These are phyloP conservation scores for Plectropomus leopardus DNA, from an alignment of 2,113 vertebrate species.

Conservation along the genomic window DNA sequence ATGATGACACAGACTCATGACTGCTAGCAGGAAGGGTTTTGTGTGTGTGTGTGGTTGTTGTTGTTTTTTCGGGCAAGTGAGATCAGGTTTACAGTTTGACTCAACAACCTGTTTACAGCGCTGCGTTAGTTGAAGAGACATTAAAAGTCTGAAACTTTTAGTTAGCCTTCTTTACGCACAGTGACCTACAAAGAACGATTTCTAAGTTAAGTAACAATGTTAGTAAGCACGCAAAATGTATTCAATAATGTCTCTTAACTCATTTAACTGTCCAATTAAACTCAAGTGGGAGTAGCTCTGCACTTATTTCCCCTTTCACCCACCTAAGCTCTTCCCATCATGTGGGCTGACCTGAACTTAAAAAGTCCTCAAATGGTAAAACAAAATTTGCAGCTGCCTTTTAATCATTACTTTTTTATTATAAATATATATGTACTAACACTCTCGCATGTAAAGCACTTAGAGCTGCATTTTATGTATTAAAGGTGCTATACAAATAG, in stretches of 20 bases:
- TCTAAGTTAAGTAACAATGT: background rate
- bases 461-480: too few relatives aligned
- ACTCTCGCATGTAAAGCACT: too few relatives aligned
- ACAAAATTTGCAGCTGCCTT: background rate
- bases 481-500: too few relatives aligned
- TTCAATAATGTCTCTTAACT: background rate
- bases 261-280: background rate
- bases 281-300: background rate
- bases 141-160: background rate
- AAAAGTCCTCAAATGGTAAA: background rate
- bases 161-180: background rate
- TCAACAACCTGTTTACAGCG: constrained; percentile 25
- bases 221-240: background rate
- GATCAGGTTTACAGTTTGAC: constrained; percentile 40
- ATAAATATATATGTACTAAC: too few relatives aligned
- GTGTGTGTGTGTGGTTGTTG: background rate
- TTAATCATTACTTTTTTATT: too few relatives aligned
- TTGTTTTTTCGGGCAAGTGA: background rate
- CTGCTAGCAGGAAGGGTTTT: background rate
- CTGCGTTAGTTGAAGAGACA: constrained; percentile 12
- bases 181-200: background rate
- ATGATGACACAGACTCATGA: constrained; percentile 52
- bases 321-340: background rate
- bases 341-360: background rate
- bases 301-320: background rate